Evolutionary conservation across 2,797 vertebrate genomes (phyloP).

Genomic region (Gymnoscopelus microlampas): DNA sequence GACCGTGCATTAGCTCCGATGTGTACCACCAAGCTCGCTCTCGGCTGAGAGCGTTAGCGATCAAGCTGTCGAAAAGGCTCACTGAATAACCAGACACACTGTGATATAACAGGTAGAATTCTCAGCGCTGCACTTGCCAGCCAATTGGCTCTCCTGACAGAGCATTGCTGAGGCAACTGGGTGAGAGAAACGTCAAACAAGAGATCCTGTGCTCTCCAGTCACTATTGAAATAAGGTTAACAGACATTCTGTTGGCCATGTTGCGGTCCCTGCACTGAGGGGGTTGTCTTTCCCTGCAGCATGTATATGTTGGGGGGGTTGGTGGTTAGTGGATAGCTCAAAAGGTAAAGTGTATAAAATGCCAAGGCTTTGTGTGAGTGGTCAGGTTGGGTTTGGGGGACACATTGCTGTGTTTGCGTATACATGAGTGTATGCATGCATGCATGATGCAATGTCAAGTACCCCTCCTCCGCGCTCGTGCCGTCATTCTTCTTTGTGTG

Average conservation of each 20-base stretch:
- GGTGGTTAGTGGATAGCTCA: constrained; percentile 42
- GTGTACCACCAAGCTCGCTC: constrained; percentile 35
- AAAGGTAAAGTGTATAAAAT: constrained; percentile 57
- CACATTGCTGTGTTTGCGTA: constrained; percentile 35
- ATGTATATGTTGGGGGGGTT: constrained; percentile 30
- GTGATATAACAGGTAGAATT: constrained; percentile 27
- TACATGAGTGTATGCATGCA: constrained; percentile 32
- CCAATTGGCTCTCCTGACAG: constrained; percentile 21
- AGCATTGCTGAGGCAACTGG: constrained; percentile 57
- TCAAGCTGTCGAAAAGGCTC: constrained; percentile 56
- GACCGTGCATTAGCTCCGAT: constrained; percentile 71
- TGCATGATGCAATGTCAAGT: constrained; percentile 28
- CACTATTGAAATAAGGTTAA: constrained; percentile 50
- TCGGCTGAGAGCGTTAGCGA: constrained; percentile 43
- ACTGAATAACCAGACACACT: constrained; percentile 42
- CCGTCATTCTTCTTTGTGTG: constrained; percentile 34
- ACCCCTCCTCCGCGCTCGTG: constrained; percentile 35
- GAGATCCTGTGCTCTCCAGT: constrained; percentile 53
- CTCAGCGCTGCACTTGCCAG: constrained; percentile 27
- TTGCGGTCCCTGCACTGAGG: constrained; percentile 43
- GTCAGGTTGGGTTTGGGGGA: constrained; percentile 40
- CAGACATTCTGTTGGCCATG: constrained; percentile 57
- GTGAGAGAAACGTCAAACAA: constrained; percentile 35
- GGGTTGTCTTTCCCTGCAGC: constrained; percentile 49
- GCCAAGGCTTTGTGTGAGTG: constrained; percentile 58